These are phyloP conservation scores for Thalpophila matura DNA, from an alignment of 2,888 invertebrate genomes.

Conservation along the genomic window DNA sequence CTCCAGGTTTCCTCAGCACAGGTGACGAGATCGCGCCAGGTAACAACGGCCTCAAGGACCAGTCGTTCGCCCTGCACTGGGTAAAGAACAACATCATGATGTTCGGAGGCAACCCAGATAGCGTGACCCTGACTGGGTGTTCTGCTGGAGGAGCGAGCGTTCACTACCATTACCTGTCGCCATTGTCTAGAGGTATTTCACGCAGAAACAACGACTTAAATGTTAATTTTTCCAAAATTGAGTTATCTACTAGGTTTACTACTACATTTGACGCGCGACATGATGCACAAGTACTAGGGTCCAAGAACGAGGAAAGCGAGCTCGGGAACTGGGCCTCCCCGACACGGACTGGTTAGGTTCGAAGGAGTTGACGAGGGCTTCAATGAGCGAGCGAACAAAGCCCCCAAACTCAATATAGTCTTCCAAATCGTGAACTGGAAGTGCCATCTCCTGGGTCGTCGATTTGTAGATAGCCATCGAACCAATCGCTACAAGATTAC, in stretches of 20 bases:
- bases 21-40: conserved; percentile 93
- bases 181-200: conserved; percentile 91
- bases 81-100: conserved; percentile 92
- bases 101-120: conserved; percentile 94
- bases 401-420: conserved; percentile 9
- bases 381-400: not conserved
- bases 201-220: too few species aligned
- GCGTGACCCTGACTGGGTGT: conserved; percentile 92
- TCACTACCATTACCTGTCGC: conserved; percentile 93
- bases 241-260: too few species aligned
- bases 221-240: too few species aligned
- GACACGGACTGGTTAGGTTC: too few species aligned
- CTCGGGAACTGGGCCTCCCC: too few species aligned
- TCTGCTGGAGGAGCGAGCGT: conserved; percentile 95
- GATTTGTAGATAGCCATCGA: conserved; percentile 11
- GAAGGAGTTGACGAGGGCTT: too few species aligned
- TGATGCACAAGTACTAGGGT: too few species aligned
- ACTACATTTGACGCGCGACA: too few species aligned
- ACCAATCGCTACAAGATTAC: conserved; percentile 36
- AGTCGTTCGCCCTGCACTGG: conserved; percentile 93
- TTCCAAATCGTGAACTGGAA: conserved; percentile 9
- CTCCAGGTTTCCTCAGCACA: conserved; percentile 94
- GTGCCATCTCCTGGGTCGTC: not conserved
- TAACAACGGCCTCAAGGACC: conserved; percentile 94
- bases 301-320: too few species aligned